Evolutionary conservation across 2,113 vertebrate species (phyloP).

Genomic region (Tursiops truncatus): DNA sequence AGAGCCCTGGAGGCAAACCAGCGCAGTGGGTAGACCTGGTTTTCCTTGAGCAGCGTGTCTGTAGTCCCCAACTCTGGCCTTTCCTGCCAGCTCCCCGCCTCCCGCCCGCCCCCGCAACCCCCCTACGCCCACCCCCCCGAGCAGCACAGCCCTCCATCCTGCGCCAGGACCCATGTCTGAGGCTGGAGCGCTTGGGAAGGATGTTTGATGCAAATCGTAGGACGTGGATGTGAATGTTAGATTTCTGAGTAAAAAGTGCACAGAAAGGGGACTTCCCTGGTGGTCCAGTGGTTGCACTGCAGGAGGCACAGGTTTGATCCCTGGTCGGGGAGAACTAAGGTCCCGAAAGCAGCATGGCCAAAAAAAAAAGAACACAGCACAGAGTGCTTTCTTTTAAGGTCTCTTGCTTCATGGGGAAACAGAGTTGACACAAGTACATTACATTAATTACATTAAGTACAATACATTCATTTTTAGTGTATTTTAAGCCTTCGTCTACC

Average conservation of each 20-base stretch:
- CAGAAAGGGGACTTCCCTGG: too few species aligned
- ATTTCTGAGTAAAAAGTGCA: neutral
- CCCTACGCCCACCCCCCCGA: fast-evolving
- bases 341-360: too few species aligned
- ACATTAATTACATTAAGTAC: too few species aligned
- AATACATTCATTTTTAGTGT: neutral
- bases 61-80: neutral
- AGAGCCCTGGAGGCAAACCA: fast-evolving
- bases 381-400: neutral
- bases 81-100: too few species aligned
- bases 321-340: too few species aligned
- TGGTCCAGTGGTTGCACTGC: too few species aligned
- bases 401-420: neutral
- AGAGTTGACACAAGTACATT: too few species aligned
- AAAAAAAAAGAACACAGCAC: neutral
- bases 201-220: neutral
- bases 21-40: neutral
- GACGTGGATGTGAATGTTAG: neutral
- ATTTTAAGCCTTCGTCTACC: neutral
- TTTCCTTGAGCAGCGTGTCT: neutral
- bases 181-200: neutral
- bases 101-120: neutral
- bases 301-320: too few species aligned
- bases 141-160: fast-evolving
- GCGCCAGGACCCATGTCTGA: fast-evolving